Conservation (phyloP, 1,140 invertebrate genomes). For the Plectrocnemia conspersa region DNA sequence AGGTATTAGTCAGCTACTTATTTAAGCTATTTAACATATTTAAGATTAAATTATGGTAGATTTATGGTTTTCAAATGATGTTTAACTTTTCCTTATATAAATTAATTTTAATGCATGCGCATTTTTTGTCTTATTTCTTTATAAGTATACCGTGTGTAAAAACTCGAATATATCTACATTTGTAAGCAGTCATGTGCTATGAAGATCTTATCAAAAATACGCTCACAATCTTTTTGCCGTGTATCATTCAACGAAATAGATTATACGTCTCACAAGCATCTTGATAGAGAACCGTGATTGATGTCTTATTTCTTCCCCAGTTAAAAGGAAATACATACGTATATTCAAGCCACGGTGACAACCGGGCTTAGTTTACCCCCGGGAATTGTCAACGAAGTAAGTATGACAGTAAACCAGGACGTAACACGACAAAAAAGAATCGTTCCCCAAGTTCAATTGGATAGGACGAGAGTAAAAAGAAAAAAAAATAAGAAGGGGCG, state of each 20-base stretch:
- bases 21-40: too few relatives aligned
- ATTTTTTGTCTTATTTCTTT: too few relatives aligned
- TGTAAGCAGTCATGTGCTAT: too few relatives aligned
- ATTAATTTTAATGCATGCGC: not conserved
- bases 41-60: too few relatives aligned
- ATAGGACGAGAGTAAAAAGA: not conserved
- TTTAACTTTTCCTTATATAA: too few relatives aligned
- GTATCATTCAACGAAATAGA: constrained; percentile 7
- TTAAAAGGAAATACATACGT: constrained; percentile 26
- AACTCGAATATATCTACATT: too few relatives aligned
- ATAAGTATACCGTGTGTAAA: too few relatives aligned
- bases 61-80: too few relatives aligned
- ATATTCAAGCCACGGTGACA: constrained; percentile 2
- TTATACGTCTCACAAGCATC: constrained; percentile 20
- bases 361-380: constrained; percentile 1
- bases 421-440: constrained; percentile 20
- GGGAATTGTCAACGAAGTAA: constrained; percentile 15
- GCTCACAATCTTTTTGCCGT: constrained; percentile 1
- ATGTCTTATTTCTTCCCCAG: constrained; percentile 28
- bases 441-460: not conserved
- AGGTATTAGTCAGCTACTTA: too few relatives aligned
- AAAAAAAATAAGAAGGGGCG: not conserved
- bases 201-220: too few relatives aligned
- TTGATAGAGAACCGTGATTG: constrained; percentile 32
- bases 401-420: constrained; percentile 26